Conservation (phyloP, 2,113 vertebrate genomes). For the Gopherus evgoodei region DNA sequence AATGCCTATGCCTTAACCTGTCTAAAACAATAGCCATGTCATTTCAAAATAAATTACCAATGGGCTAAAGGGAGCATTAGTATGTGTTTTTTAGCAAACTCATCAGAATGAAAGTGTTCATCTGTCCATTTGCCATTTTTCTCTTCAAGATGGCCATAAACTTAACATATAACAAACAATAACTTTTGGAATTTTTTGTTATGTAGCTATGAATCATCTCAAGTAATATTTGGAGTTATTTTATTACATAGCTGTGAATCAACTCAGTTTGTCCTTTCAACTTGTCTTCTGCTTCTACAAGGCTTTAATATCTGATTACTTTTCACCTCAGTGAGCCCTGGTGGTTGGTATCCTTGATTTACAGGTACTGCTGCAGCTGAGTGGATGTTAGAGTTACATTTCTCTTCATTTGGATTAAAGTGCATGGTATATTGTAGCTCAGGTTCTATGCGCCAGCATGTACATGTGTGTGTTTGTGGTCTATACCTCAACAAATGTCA, state of each 20-base stretch:
- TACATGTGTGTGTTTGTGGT: rapidly evolving
- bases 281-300: conserved; percentile 52
- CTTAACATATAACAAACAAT: conserved; percentile 33
- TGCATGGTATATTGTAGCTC: not conserved
- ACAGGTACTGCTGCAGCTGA: conserved; percentile 44
- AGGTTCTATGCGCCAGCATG: not conserved
- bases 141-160: conserved; percentile 56
- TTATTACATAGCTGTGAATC: not conserved
- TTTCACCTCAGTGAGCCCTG: conserved; percentile 44
- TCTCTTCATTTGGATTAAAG: not conserved
- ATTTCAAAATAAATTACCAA: not conserved
- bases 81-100: conserved; percentile 40
- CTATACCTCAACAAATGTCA: not conserved
- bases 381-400: not conserved
- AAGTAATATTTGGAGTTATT: not conserved
- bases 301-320: conserved; percentile 58
- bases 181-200: conserved; percentile 23
- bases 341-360: conserved; percentile 41
- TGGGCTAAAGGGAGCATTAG: conserved; percentile 2
- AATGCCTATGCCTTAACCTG: not conserved
- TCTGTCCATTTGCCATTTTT: conserved; percentile 33
- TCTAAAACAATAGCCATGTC: not conserved
- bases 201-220: not conserved
- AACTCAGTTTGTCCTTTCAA: conserved; percentile 56
- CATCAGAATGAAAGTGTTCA: conserved; percentile 57